Percentiles rank a stretch among this genome's conserved stretches.
Evolutionary conservation across 1,140 invertebrate species (phyloP).

Genomic region (Aphaenogaster floridana): DNA sequence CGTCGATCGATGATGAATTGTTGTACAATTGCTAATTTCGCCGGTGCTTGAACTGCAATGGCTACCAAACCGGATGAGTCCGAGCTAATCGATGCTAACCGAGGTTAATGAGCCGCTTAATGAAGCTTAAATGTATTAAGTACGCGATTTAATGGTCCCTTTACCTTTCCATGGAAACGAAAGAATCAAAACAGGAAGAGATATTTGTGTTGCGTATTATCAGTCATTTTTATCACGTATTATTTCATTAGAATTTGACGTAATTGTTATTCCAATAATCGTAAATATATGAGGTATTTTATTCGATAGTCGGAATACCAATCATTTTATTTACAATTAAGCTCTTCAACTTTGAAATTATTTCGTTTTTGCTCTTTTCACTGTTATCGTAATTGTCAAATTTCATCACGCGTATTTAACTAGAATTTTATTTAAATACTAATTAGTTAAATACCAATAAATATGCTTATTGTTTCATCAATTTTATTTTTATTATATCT

Average conservation of each 20-base stretch:
- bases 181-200: neutral
- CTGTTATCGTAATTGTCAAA: neutral
- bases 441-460: neutral
- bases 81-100: neutral
- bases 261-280: neutral
- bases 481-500: neutral
- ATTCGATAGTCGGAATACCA: neutral
- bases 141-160: neutral
- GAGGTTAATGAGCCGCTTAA: neutral
- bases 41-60: constrained; percentile 13
- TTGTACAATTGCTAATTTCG: constrained; percentile 62
- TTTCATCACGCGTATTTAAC: neutral
- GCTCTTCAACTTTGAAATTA: neutral
- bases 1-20: constrained; percentile 68
- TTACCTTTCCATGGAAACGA: neutral
- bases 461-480: neutral
- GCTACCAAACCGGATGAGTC: neutral
- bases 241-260: neutral
- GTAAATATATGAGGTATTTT: constrained; percentile 8
- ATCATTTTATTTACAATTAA: neutral
- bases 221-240: neutral
- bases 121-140: neutral
- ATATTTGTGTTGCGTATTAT: neutral
- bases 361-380: neutral
- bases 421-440: neutral